Percentiles rank a stretch among this genome's conserved stretches.
Conservation (phyloP, 1,140 invertebrate species). For the Heliothis subflexa region DNA sequence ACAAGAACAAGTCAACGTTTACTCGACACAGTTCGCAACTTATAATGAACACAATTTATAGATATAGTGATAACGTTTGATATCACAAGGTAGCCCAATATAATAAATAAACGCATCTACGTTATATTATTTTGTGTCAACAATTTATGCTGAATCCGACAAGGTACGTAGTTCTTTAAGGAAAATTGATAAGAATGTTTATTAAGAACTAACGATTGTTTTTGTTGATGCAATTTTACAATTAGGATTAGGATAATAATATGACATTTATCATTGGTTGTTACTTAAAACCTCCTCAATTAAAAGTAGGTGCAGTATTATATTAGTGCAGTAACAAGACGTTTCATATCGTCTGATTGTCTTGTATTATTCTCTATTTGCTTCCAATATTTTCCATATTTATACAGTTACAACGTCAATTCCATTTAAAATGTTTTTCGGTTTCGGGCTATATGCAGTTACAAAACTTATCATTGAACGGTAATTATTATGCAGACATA, state of each 20-base stretch:
- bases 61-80: conserved; percentile 80
- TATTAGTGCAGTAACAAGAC: too few species aligned
- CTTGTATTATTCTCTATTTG: too few species aligned
- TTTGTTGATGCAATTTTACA: not conserved
- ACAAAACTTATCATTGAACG: not conserved
- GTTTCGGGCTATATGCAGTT: not conserved
- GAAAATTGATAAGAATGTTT: conserved; percentile 5
- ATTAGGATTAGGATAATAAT: too few species aligned
- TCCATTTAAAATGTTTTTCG: conserved; percentile 1
- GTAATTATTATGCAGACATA: conserved; percentile 22
- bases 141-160: conserved; percentile 12
- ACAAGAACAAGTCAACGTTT: conserved; percentile 68
- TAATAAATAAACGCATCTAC: conserved; percentile 34
- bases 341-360: too few species aligned
- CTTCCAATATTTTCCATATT: too few species aligned
- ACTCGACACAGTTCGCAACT: conserved; percentile 66
- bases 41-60: conserved; percentile 76
- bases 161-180: not conserved
- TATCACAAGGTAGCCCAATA: conserved; percentile 76
- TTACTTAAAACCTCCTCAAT: too few species aligned
- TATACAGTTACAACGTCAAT: too few species aligned
- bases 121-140: not conserved
- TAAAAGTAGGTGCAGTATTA: too few species aligned
- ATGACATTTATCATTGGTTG: too few species aligned
- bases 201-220: not conserved